Percentiles rank a stretch among this genome's conserved stretches.
phyloP scores from a whole-genome alignment of 2,888 invertebrate genomes.

The Troides oblongomaculatus region DNA sequence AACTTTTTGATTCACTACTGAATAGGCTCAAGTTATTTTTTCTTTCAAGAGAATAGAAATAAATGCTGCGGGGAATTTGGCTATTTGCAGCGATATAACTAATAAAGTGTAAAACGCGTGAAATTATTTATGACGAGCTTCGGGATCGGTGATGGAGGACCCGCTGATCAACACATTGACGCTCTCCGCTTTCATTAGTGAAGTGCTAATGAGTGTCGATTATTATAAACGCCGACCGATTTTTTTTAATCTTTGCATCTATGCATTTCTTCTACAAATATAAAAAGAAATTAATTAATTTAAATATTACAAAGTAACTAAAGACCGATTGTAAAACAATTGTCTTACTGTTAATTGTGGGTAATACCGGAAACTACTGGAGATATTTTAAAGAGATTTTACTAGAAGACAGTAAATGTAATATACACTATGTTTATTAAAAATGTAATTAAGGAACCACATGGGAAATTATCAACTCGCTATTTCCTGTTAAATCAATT shows the following conservation, averaged over 20 bases:
- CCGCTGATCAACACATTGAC: conserved; percentile 27
- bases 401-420: too few relatives aligned
- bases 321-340: too few relatives aligned
- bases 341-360: too few relatives aligned
- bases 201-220: conserved; percentile 13
- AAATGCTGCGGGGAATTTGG: conserved; percentile 21
- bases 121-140: conserved; percentile 32
- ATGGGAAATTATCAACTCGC: too few relatives aligned
- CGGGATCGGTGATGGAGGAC: conserved; percentile 13
- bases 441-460: too few relatives aligned
- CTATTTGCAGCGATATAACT: conserved; percentile 31
- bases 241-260: too few relatives aligned
- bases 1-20: background rate
- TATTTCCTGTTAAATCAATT: too few relatives aligned
- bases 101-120: conserved; percentile 33
- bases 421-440: too few relatives aligned
- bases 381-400: too few relatives aligned
- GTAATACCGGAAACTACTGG: too few relatives aligned
- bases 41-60: conserved; percentile 8
- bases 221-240: background rate
- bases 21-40: background rate
- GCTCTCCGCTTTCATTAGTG: conserved; percentile 16
- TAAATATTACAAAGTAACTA: too few relatives aligned
- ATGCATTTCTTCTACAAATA: background rate
- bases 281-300: background rate